These are phyloP conservation scores for Oplegnathus fasciatus DNA, from an alignment of 2,113 vertebrate species.

Conservation along the genomic window DNA sequence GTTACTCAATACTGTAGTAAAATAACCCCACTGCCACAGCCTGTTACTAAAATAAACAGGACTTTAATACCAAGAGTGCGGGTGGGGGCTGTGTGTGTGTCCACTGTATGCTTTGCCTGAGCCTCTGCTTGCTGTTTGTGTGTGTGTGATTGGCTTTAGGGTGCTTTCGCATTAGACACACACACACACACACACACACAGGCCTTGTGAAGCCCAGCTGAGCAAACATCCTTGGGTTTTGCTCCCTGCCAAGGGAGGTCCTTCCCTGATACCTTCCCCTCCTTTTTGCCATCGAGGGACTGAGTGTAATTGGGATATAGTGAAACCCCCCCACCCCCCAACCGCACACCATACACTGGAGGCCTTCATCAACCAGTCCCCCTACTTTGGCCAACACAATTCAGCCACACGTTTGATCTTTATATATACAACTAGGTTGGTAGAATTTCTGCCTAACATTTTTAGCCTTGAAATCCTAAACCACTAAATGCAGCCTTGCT, in stretches of 20 bases:
- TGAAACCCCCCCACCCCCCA: conserved; percentile 54
- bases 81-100: conserved; percentile 60
- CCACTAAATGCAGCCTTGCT: conserved; percentile 76
- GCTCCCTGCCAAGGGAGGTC: conserved; percentile 71
- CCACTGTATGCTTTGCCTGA: conserved; percentile 50
- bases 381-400: conserved; percentile 72
- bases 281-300: conserved; percentile 62
- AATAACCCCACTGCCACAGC: conserved; percentile 82
- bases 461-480: conserved; percentile 84
- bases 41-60: conserved; percentile 86
- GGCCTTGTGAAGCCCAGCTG: conserved; percentile 82
- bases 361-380: conserved; percentile 73
- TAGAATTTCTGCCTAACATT: conserved; percentile 79
- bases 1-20: conserved; percentile 82
- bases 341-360: conserved; percentile 69
- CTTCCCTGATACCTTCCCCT: conserved; percentile 63
- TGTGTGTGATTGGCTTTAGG: conserved; percentile 16
- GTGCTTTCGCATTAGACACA: conserved; percentile 52
- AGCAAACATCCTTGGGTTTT: conserved; percentile 82
- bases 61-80: conserved; percentile 54
- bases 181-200: conserved; percentile 59
- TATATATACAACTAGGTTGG: conserved; percentile 80
- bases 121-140: conserved; percentile 51
- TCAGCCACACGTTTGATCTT: conserved; percentile 80
- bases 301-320: conserved; percentile 71